Base-by-base conservation (phyloP, 92 coral and sea anemone genomes). In the Parazoanthus swiftii region DNA sequence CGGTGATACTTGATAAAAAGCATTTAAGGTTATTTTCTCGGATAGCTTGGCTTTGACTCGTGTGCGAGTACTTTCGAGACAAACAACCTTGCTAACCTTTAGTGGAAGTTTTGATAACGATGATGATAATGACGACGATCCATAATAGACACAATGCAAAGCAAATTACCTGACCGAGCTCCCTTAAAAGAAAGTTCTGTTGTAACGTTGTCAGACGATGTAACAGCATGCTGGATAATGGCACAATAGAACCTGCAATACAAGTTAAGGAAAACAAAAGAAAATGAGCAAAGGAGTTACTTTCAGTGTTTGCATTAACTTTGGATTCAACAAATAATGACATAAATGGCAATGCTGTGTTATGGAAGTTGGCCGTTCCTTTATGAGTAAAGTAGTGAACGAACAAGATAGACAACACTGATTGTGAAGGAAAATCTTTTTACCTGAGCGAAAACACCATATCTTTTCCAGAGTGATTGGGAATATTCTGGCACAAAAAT, bases 391-490 rank as follows among this genome's bases (percentile, higher is more conserved):
- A 48, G 8, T 78, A 67, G 5, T 23, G 2, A 21, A 67, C 0
- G 58, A 65, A 68, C 3, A 46, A 44, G 5, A 26, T 39, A 0
- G 10, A 70, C 26, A 33, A 74, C 3, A 74, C 5, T 3, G 8
- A 58, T 21, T 14, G 26, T 63, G 70, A 63, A 63, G 6, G 15
- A 38, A 66, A 18, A 6, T 2, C 48, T 8, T 21, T 23, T 65
- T 84, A 84, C 87, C 87, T 70, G 78, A 84, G 87, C 4, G 77
- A 84, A 84, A 84, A 84, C 3, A 46, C 78, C 87, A 84, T 84
- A 26, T 70, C 87, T 44, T 84, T 84, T 44, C 79, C 87, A 26
- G 78, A 84, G 26, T 29, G 59, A 70, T 73, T 70, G n/a, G 87
- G 44, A 73, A 84, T 43, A 29, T 84, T 70, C 29, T 35, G 78